Evolutionary conservation across 2,113 vertebrate genomes (phyloP).

Genomic region (Pungitius pungitius): DNA sequence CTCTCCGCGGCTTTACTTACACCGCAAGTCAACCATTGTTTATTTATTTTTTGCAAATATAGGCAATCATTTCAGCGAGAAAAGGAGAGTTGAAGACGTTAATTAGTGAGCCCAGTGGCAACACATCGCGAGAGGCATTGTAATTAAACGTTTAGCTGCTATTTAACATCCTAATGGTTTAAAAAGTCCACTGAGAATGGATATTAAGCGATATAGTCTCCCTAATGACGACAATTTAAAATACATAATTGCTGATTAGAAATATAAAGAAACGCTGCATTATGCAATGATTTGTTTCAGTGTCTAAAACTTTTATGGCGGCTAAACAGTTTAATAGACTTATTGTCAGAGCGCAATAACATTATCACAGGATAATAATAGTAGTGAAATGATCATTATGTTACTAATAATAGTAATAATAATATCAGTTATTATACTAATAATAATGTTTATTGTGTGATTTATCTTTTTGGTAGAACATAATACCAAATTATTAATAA

Average conservation of each 20-base stretch:
- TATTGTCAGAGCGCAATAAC: not conserved
- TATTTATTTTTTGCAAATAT: slow-evolving; percentile 75
- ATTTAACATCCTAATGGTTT: slow-evolving; percentile 72
- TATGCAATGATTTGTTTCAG: slow-evolving; percentile 10
- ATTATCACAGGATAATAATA: not conserved
- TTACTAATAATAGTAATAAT: not conserved
- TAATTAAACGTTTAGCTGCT: slow-evolving; percentile 80
- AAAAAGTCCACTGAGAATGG: slow-evolving; percentile 72
- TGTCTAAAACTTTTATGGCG: slow-evolving; percentile 21
- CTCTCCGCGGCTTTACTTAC: slow-evolving; percentile 55
- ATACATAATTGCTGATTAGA: slow-evolving; percentile 57
- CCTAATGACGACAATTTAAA: slow-evolving; percentile 62
- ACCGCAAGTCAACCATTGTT: slow-evolving; percentile 65
- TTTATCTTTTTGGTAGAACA: not conserved
- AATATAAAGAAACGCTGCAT: slow-evolving; percentile 40
- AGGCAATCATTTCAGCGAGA: slow-evolving; percentile 57
- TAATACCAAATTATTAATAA: not conserved
- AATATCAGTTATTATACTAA: slow-evolving; percentile 5
- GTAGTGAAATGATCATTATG: slow-evolving; percentile 12
- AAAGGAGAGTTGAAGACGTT: slow-evolving; percentile 58
- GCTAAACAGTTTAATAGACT: not conserved
- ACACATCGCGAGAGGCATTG: slow-evolving; percentile 58
- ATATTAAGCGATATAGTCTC: slow-evolving; percentile 61
- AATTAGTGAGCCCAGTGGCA: slow-evolving; percentile 81
- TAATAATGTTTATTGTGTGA: not conserved